Conservation (phyloP, 2,113 vertebrate genomes). For the Erpornis zantholeuca region DNA sequence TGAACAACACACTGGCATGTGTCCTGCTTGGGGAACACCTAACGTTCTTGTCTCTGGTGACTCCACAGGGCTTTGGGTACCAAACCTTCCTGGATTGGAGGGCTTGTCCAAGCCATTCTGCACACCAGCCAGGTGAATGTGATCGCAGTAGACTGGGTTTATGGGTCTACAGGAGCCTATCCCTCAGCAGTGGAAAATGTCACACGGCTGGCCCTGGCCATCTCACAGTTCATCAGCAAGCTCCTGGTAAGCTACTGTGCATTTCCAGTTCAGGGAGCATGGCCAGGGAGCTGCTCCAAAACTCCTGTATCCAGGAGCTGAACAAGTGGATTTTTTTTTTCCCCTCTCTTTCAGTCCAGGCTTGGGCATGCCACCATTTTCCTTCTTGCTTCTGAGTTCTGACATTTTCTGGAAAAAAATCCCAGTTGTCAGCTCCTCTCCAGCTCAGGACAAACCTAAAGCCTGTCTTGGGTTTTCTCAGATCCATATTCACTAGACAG, state of each 20-base stretch:
- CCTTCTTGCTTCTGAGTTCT: neutral
- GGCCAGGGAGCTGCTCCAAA: neutral
- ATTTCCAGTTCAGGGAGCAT: neutral
- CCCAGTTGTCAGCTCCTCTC: neutral
- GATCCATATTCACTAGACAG: neutral
- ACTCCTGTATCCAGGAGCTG: neutral
- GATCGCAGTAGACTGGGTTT: slow-evolving; percentile 90
- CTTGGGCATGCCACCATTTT: neutral
- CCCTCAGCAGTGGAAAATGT: slow-evolving; percentile 85
- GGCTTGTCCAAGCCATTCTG: slow-evolving; percentile 77
- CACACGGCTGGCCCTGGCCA: slow-evolving; percentile 79
- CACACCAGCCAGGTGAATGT: slow-evolving; percentile 77
- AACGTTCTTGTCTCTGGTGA: neutral
- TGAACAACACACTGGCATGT: neutral
- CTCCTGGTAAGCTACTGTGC: slow-evolving; percentile 74
- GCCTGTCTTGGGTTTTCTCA: neutral
- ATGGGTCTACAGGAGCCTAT: slow-evolving; percentile 84
- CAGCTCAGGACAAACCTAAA: neutral
- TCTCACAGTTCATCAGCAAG: slow-evolving; percentile 83
- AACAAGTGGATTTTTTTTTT: neutral
- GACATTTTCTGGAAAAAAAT: neutral
- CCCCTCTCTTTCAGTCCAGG: neutral
- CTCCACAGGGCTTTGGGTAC: slow-evolving; percentile 80
- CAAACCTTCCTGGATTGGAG: slow-evolving; percentile 88
- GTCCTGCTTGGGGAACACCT: neutral